phyloP scores from a whole-genome alignment of 2,797 vertebrate species.

The Ambastaia sidthimunki region DNA sequence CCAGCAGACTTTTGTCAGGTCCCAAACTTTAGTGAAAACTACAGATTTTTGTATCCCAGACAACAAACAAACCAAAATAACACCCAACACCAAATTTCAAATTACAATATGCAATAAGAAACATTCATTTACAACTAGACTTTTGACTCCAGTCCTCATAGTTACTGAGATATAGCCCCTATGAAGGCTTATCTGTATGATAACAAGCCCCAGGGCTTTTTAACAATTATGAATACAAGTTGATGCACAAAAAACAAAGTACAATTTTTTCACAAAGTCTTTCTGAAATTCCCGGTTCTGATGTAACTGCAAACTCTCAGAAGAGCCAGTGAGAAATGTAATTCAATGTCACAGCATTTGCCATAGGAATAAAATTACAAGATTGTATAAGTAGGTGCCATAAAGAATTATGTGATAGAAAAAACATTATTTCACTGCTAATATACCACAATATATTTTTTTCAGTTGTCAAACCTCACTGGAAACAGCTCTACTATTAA shows the following conservation, averaged over 20 bases:
- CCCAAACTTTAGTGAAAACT: too few relatives aligned
- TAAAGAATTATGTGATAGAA: neutral
- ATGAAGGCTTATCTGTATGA: neutral
- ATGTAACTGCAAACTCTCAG: neutral
- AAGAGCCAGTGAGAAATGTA: neutral
- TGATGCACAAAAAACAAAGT: too few relatives aligned
- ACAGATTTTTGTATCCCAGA: too few relatives aligned
- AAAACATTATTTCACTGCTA: constrained; percentile 5
- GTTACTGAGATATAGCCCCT: neutral
- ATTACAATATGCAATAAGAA: too few relatives aligned
- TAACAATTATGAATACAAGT: neutral
- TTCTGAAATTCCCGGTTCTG: neutral
- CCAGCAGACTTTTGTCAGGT: too few relatives aligned
- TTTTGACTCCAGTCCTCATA: neutral
- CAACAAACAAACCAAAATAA: too few relatives aligned
- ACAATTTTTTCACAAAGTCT: neutral
- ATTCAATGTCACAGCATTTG: constrained; percentile 1
- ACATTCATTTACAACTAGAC: neutral
- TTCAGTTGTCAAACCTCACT: constrained; percentile 20
- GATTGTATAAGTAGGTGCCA: neutral
- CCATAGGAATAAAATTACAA: neutral
- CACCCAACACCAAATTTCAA: too few relatives aligned
- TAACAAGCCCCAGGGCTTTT: neutral
- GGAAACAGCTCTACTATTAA: constrained; percentile 14
- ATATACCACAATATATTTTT: neutral